Evolutionary conservation across 2,797 vertebrate genomes (phyloP), one percentile per base, ranked within the genome.

Genomic region (Pseudochirops cupreus): DNA sequence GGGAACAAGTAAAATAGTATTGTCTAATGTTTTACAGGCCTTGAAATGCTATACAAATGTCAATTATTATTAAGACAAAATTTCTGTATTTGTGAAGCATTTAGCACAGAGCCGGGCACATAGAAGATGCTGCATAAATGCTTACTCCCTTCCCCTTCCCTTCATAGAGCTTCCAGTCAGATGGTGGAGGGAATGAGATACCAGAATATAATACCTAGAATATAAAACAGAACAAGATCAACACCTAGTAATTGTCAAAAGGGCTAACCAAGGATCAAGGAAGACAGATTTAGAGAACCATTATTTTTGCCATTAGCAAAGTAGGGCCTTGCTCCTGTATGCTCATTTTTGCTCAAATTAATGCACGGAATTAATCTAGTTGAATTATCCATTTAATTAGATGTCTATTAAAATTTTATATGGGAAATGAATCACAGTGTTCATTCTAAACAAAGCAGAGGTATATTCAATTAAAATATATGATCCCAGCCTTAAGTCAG

Each of bases 361-460:
- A 98, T 98, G 96, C 89, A 31, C 46, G 95, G 12, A 97, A 97
- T 98, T 98, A 97, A 97, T 97, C 94, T 98, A 93, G 95, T 92
- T 96, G 93, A 97, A 97, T 97, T 97, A 97, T 97, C 95, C 91
- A 93, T 97, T 98, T 98, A 97, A 98, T 98, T 98, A 98, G 33
- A 96, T 97, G 46, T 50, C 14, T 96, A 94, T 98, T 98, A 98
- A 96, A 95, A 95, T 97, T 98, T 97, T 96, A 97, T 96, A 95
- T 56, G 90, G 21, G 74, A 74, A 96, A 94, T 96, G 91, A 97
- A 97, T 97, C 96, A 97, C 4, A 93, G 39, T 93, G 2, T 56
- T 97, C 94, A 98, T 97, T 95, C 28, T 91, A 93, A 98, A 96
- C 67, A 98, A 97, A 97, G 33, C 56, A 97, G 92, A 96, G 95